Conservation (phyloP, 1,140 invertebrate genomes). For the Diorhabda carinulata region DNA sequence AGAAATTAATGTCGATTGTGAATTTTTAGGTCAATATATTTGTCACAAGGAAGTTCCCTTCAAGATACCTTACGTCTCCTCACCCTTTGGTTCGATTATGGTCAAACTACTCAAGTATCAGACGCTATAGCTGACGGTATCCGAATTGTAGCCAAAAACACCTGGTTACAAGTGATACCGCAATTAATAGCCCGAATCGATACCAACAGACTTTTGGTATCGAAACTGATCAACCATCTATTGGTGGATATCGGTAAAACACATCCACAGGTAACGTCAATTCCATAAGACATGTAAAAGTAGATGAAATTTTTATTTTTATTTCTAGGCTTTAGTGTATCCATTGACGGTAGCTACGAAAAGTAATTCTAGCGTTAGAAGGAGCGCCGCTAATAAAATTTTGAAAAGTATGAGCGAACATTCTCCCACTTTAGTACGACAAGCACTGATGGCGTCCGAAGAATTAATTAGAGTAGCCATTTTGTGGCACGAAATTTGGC, state of each 20-base stretch:
- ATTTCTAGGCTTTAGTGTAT: slow-evolving; percentile 84
- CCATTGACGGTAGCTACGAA: slow-evolving; percentile 96
- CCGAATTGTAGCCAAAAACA: slow-evolving; percentile 91
- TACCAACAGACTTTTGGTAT: slow-evolving; percentile 81
- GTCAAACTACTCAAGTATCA: slow-evolving; percentile 88
- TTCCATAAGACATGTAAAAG: slow-evolving; percentile 8
- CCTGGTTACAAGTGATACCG: slow-evolving; percentile 99
- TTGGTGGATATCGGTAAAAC: slow-evolving; percentile 92
- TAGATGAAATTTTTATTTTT: slow-evolving; percentile 15
- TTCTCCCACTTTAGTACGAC: slow-evolving; percentile 84
- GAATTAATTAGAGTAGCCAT: slow-evolving; percentile 98
- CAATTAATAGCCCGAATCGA: slow-evolving; percentile 98
- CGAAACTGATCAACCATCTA: slow-evolving; percentile 86
- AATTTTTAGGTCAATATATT: slow-evolving; percentile 82
- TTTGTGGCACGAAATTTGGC: slow-evolving; percentile 99
- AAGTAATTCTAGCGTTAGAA: slow-evolving; percentile 74
- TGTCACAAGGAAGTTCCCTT: slow-evolving; percentile 89
- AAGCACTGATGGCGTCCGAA: slow-evolving; percentile 92
- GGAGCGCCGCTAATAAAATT: slow-evolving; percentile 91
- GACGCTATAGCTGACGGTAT: slow-evolving; percentile 91
- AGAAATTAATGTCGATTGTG: too few species aligned
- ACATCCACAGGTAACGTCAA: slow-evolving; percentile 57
- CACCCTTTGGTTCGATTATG: slow-evolving; percentile 94
- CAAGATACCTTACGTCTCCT: slow-evolving; percentile 94
- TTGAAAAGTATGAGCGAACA: slow-evolving; percentile 94